Base-by-base conservation (phyloP, 2,113 vertebrate genomes). In the Lepus americanus region DNA sequence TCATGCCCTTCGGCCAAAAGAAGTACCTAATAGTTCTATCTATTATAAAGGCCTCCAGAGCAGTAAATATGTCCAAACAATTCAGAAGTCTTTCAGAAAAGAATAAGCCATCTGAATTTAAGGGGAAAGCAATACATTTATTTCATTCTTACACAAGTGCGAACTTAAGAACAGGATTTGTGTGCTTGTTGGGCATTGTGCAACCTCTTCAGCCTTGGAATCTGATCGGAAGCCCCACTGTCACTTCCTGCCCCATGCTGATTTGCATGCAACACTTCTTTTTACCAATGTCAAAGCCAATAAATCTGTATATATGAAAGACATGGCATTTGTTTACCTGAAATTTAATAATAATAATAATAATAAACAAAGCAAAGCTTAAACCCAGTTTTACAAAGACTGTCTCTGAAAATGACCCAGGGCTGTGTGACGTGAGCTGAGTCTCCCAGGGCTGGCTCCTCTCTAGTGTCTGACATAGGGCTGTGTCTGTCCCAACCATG, bases 131-230 rank as follows among this genome's bases (percentile, higher is more conserved):
- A 79, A 51, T 61, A 27, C 31, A 49, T 87, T 86, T 53, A 55
- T 84, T 89, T 86, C 49, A 95, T 87, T 96, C 36, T 70, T 83
- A 91, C 76, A 59, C n/a, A 69, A 87, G 14, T 29, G 29, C 17
- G 59, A 25, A 63, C 14, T 61, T 76, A 82, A 12, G 59, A 81
- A 53, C 29, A n/a, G 13, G 25, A 63, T 27, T n/a, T 29, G 2
- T 64, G 6, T 70, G 64, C 29, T 91, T 36, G 0, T 44, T 55
- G 6, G 51, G 44, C 36, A 72, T 14, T 29, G 27, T 0, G 29
- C 31, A 69, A 13, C 6, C 69, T 67, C 64, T 66, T 82, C 69
- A 83, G 33, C 87, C 61, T 83, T 93, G 23, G 12, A 19, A 63
- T 80, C 61, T 20, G 20, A 17, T 27, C 36, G 19, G 20, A 86